phyloP scores from a whole-genome alignment of 2,888 invertebrate genomes.

The Labia minor region DNA sequence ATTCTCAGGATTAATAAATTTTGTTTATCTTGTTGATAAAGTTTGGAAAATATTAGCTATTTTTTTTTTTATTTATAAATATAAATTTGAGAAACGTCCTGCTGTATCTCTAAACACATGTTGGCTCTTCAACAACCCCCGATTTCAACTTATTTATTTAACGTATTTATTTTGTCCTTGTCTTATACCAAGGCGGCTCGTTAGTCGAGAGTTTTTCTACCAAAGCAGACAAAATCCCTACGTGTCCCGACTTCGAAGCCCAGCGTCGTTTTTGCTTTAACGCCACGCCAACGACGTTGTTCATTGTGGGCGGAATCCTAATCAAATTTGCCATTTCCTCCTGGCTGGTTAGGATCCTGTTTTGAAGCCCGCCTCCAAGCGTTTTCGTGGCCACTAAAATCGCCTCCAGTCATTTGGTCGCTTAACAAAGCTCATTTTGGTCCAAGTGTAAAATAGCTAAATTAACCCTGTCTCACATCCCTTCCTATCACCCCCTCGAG shows the following conservation, averaged over 20 bases:
- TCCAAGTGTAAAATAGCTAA: neutral
- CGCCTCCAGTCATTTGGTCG: neutral
- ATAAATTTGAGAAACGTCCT: too few relatives aligned
- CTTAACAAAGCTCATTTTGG: neutral
- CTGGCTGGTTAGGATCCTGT: neutral
- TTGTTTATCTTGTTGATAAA: too few relatives aligned
- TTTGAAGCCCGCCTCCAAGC: neutral
- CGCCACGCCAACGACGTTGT: neutral
- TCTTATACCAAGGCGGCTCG: neutral
- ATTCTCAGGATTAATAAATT: too few relatives aligned
- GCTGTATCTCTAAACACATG: neutral
- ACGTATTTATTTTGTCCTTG: neutral
- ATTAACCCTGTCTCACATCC: neutral
- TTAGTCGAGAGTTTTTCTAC: neutral
- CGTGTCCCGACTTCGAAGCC: neutral
- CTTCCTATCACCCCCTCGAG: neutral
- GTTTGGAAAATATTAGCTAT: too few relatives aligned
- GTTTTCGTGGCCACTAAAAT: neutral
- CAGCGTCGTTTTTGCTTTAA: neutral
- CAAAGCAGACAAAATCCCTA: neutral
- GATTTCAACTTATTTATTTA: neutral
- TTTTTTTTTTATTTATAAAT: too few relatives aligned
- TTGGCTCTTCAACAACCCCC: neutral
- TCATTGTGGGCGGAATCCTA: neutral
- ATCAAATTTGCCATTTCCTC: neutral